Conservation (phyloP, 2,113 vertebrate genomes). For the Mustela nigripes region DNA sequence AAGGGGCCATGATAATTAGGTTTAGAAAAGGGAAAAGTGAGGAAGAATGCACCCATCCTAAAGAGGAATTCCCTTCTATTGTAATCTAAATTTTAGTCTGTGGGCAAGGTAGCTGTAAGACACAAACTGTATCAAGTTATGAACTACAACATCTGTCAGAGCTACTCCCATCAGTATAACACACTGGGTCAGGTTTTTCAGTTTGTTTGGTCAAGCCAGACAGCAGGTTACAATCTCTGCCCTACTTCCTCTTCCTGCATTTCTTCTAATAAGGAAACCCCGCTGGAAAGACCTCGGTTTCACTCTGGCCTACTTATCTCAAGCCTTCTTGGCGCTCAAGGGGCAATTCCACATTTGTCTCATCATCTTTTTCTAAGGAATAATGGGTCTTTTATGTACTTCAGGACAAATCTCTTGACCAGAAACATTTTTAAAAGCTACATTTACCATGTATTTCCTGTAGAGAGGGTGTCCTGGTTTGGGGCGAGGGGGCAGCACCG, state of each 20-base stretch:
- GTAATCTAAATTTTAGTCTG: slow-evolving; percentile 51
- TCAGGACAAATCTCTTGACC: background rate
- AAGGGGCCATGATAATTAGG: slow-evolving; percentile 37
- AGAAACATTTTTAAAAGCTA: background rate
- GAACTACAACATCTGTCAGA: background rate
- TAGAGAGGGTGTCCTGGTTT: slow-evolving; percentile 96
- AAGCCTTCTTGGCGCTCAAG: background rate
- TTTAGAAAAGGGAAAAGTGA: background rate
- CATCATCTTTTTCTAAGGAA: background rate
- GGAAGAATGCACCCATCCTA: slow-evolving; percentile 1
- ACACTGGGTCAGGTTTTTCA: background rate
- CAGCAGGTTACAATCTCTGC: background rate
- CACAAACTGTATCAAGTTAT: background rate
- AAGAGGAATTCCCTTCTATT: slow-evolving; percentile 36
- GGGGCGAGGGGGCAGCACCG: slow-evolving; percentile 95
- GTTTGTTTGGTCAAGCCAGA: slow-evolving; percentile 12
- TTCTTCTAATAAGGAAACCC: slow-evolving; percentile 44
- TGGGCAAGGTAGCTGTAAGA: slow-evolving; percentile 4
- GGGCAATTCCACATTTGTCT: background rate
- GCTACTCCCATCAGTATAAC: background rate
- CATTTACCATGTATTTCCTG: slow-evolving; percentile 95
- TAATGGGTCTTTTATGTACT: background rate
- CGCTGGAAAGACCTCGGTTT: background rate
- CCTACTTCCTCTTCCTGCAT: background rate
- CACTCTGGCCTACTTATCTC: background rate